Conservation (phyloP, 2,888 invertebrate genomes). For the Caenorhabditis sp. region DNA sequence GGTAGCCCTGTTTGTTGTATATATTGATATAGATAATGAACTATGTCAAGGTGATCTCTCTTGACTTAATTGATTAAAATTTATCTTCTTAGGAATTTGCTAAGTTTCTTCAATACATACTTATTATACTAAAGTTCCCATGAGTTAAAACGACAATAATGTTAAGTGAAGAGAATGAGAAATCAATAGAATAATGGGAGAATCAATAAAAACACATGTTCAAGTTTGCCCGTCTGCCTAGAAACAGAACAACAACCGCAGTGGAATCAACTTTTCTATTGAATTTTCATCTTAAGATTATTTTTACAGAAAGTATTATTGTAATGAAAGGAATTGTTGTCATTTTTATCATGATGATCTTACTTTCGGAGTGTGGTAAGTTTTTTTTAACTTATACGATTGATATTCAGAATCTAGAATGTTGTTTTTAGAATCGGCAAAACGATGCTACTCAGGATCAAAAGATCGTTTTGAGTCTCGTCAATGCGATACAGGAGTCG, state of each 20-base stretch:
- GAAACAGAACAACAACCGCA: not conserved
- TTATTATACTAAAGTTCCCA: not conserved
- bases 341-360: not conserved
- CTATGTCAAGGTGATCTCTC: too few relatives aligned
- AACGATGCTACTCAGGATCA: conserved; percentile 77
- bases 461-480: conserved; percentile 74
- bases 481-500: conserved; percentile 75
- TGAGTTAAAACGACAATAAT: not conserved
- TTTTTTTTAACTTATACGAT: not conserved
- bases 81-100: too few relatives aligned
- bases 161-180: too few relatives aligned
- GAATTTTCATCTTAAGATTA: not conserved
- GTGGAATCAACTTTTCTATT: not conserved
- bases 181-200: not conserved
- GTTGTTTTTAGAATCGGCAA: conserved; percentile 76
- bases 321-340: not conserved
- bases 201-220: conserved; percentile 12
- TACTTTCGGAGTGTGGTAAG: not conserved
- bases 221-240: not conserved
- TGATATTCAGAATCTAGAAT: not conserved
- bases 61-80: too few relatives aligned
- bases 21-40: too few relatives aligned
- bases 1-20: too few relatives aligned
- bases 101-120: too few relatives aligned
- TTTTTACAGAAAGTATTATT: not conserved